These are phyloP conservation scores for Formica aserva DNA, from an alignment of 2,888 invertebrate genomes.

Conservation along the genomic window DNA sequence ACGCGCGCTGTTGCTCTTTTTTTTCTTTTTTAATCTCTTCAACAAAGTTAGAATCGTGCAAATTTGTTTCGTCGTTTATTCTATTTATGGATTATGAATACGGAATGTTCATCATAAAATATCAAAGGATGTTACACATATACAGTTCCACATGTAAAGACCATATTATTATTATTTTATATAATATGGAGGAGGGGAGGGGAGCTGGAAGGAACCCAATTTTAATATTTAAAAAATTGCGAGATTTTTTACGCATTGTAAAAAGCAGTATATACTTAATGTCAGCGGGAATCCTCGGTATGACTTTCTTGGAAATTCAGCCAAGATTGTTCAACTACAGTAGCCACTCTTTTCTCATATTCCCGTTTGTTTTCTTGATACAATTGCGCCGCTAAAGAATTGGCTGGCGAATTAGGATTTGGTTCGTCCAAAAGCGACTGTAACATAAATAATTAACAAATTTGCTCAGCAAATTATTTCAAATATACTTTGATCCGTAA, in stretches of 20 bases:
- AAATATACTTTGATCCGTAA: constrained; percentile 5
- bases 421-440: constrained; percentile 90
- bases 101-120: constrained; percentile 15
- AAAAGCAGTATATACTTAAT: constrained; percentile 73
- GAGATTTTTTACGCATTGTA: constrained; percentile 10
- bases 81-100: background rate
- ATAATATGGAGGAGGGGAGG: background rate
- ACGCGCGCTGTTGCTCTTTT: constrained; percentile 55
- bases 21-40: constrained; percentile 52
- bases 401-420: constrained; percentile 90
- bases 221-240: constrained; percentile 24
- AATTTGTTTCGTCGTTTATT: constrained; percentile 32
- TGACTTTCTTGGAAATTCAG: constrained; percentile 85
- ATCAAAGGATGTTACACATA: constrained; percentile 14
- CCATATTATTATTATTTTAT: constrained; percentile 18
- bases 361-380: constrained; percentile 90
- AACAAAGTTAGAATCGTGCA: constrained; percentile 58
- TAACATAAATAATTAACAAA: constrained; percentile 77
- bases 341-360: constrained; percentile 89
- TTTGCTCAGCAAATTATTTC: constrained; percentile 31
- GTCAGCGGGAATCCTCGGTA: constrained; percentile 84
- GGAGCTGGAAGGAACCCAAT: background rate
- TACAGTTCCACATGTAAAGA: constrained; percentile 8
- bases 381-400: constrained; percentile 89
- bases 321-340: constrained; percentile 90